Conservation (phyloP, 2,888 invertebrate genomes). For the Ferrisia virgata region DNA sequence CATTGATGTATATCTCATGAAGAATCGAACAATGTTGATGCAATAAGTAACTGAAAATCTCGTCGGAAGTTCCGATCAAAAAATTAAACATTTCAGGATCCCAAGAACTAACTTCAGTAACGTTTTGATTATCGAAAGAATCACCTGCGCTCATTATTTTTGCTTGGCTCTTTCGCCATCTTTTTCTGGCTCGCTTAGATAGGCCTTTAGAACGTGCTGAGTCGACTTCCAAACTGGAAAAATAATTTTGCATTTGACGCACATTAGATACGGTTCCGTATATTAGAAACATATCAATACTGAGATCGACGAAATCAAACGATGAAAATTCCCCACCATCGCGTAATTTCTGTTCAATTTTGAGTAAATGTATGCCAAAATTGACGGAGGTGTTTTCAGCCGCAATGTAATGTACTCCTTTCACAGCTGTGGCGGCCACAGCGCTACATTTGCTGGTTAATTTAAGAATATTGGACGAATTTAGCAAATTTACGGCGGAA, state of each 20-base stretch:
- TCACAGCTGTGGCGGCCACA: background rate
- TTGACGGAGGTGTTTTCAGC: no score
- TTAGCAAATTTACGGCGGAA: background rate
- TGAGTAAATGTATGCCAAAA: background rate
- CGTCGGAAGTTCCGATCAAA: background rate
- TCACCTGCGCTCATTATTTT: background rate
- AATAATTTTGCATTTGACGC: background rate
- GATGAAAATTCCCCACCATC: background rate
- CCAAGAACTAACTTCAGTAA: background rate
- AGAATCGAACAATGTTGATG: no score
- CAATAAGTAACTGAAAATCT: no score
- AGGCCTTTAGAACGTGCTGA: background rate
- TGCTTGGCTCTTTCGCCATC: background rate
- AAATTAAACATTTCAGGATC: background rate
- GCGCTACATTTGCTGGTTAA: background rate
- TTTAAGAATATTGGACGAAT: background rate
- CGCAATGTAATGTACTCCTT: background rate
- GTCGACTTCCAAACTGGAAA: background rate
- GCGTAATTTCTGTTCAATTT: background rate
- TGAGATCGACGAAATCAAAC: background rate
- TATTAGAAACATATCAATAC: background rate
- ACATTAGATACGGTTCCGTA: background rate
- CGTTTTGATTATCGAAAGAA: background rate
- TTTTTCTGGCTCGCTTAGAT: background rate
- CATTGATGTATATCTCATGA: background rate